Conservation (phyloP, 1,140 invertebrate genomes). For the Mya arenaria region DNA sequence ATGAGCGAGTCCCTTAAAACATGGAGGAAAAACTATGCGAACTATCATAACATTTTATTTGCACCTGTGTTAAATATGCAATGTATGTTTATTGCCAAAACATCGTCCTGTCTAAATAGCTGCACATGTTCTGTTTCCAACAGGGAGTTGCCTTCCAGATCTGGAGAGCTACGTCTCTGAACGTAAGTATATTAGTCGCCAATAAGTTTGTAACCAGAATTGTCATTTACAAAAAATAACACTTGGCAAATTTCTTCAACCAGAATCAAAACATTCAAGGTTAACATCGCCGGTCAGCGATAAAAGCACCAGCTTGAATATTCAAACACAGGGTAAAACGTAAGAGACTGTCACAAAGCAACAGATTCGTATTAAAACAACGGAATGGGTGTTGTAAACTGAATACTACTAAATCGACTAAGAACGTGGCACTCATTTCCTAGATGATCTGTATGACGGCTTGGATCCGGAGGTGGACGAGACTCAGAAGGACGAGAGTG, state of each 20-base stretch:
- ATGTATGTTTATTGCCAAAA: too few relatives aligned
- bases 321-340: not conserved
- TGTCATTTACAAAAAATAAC: not conserved
- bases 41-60: too few relatives aligned
- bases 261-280: not conserved
- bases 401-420: not conserved
- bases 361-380: not conserved
- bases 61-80: too few relatives aligned
- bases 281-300: not conserved
- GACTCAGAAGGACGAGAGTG: not conserved
- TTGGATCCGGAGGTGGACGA: not conserved
- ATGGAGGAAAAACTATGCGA: too few relatives aligned
- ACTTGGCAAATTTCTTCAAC: not conserved
- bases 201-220: not conserved
- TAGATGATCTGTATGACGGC: not conserved
- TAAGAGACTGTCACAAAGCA: not conserved
- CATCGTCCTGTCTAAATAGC: too few relatives aligned
- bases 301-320: not conserved
- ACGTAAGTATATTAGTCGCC: constrained; percentile 15
- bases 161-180: constrained; percentile 14
- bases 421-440: not conserved
- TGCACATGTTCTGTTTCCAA: not conserved
- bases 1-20: too few relatives aligned
- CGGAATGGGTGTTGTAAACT: not conserved
- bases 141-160: not conserved